Base-by-base conservation (phyloP, 2,888 invertebrate species). In the Lithophane ornitopus region DNA sequence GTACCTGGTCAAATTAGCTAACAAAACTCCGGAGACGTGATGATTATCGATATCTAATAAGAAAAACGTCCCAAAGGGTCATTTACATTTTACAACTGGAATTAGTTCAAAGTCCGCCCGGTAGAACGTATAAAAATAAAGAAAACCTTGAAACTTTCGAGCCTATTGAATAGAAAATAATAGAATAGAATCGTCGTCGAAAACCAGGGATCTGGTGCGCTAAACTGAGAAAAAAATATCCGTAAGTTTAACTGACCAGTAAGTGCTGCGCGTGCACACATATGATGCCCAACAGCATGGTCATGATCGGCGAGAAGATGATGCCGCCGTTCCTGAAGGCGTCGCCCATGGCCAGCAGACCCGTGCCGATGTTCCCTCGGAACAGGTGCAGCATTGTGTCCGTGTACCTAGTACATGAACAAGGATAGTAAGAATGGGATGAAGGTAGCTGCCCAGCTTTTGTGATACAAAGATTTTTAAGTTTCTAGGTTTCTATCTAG, bases 341-440 rank as follows among this genome's bases (percentile, higher is more conserved):
- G 92, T 98, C 98, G 12, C 99, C 99, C 98, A 99, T 98, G 2
- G 99, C 99, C 90, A 99, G 98, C 85, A 99, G 97, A 0, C 99
- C 99, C 0, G 99, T 99, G 49, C 99, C 99, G 78, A 99, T 98
- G 96, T 99, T 99, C 22, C 99, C 99, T 93, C 99, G 99, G 92
- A 99, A 98, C 78, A 99, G 96, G 94, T 99, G 99, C 96, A 99
- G 98, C 93, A 99, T 97, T 1, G 99, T 98, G 93, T 99, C 98
- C 87, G 97, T 89, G 92, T 98, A 99, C 84, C 99, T 99, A 70
- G 8, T 19, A 39, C n/a, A 28, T 11, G 22, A 44, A 68, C 6
- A 34, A 44, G 16, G 14, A 34, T 34, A 44, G 4, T 70, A 16
- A 46, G 3, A 16, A 49, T 56, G 12, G n/a, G 2, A 39, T 28